Evolutionary conservation across 2,113 vertebrate genomes (phyloP), one percentile per base, ranked within the genome.

Genomic region (Sus scrofa): DNA sequence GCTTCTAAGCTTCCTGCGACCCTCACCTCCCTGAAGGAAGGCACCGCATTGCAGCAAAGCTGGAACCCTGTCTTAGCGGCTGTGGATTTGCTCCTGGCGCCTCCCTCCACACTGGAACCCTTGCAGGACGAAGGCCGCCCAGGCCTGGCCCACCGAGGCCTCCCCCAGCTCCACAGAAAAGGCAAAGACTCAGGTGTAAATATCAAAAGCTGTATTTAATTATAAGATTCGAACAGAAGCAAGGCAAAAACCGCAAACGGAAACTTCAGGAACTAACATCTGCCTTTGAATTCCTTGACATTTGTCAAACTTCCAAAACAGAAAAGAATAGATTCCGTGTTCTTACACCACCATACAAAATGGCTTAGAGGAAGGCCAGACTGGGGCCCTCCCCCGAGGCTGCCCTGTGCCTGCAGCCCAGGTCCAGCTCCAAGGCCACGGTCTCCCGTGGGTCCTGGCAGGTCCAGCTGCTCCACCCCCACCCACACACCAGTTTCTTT

Each of bases 331-430:
- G 16, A 78, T 74, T 85, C 52, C 75, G 9, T 39, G 7, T 39
- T 67, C 95, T 82, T 73, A 97, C 65, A 88, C 54, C 79, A 54
- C 88, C 26, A 34, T 93, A 96, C 12, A 96, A 96, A 98, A 98
- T 93, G 86, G 96, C 97, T 98, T 98, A 83, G 96, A 94, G 97
- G 97, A 97, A 97, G 97, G 98, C 81, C 27, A 2, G 73, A 44
- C 16, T 4, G 3, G 13, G 68, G 15, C 70, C 58, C 78, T 16
- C 30, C 26, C 13, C 24, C 77, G 32, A 3, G 8, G 22, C 34
- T 1, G 18, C 32, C 84, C 34, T 0, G 7, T 11, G 73, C 52
- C 68, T 44, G 37, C 82, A 32, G 4, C 16, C 44, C 2, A 2
- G 73, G 13, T 12, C 92, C 10, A 14, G 65, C 73, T 32, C 22